Evolutionary conservation across 2,888 invertebrate species (phyloP).

Genomic region (Acrobasis consociella): DNA sequence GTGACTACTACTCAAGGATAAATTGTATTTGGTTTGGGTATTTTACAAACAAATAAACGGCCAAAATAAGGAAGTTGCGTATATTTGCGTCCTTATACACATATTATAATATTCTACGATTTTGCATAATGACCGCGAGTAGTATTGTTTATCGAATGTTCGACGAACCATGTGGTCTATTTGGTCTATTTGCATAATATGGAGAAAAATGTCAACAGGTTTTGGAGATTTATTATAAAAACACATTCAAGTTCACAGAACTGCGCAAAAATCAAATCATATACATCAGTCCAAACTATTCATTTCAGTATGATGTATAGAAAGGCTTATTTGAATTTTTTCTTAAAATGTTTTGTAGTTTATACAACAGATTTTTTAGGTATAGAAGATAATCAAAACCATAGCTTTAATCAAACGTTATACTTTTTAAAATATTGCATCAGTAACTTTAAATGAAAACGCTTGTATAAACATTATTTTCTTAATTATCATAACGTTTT

Average conservation of each 20-base stretch:
- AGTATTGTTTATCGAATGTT: background rate
- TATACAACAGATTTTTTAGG: too few species aligned
- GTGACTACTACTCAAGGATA: background rate
- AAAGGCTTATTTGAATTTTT: too few species aligned
- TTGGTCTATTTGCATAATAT: background rate
- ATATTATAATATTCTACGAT: background rate
- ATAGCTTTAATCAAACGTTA: too few species aligned
- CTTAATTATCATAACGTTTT: too few species aligned
- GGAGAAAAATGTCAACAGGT: constrained; percentile 4
- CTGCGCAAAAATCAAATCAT: constrained; percentile 8
- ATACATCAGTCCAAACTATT: too few species aligned
- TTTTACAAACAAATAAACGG: background rate
- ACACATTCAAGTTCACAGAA: background rate
- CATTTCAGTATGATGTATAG: too few species aligned
- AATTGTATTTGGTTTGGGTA: background rate
- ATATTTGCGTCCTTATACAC: background rate
- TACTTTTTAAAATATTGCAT: too few species aligned
- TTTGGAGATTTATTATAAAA: background rate
- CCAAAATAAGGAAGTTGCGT: constrained; percentile 4
- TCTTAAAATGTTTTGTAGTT: too few species aligned
- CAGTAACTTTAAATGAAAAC: too few species aligned
- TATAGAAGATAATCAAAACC: too few species aligned
- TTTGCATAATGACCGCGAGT: background rate
- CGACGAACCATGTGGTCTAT: constrained; percentile 1
- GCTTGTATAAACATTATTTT: too few species aligned